Conservation (phyloP, 2,888 invertebrate genomes). For the Sesia apiformis region DNA sequence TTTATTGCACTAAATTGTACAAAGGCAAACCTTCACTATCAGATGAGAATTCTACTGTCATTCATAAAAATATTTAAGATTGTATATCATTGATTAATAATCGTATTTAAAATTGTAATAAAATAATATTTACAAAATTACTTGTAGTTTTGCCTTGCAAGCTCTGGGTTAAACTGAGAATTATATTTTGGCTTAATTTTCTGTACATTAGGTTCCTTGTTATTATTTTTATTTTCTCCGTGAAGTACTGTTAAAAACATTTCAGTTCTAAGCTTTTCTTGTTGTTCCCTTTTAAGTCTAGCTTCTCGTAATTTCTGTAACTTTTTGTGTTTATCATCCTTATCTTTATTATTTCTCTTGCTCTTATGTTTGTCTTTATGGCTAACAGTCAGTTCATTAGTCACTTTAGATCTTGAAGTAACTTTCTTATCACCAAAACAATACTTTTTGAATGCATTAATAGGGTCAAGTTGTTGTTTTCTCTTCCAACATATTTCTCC, state of each 20-base stretch:
- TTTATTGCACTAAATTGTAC: too few species aligned
- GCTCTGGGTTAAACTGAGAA: constrained; percentile 95
- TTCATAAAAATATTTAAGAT: too few species aligned
- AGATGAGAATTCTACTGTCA: too few species aligned
- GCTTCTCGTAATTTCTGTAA: constrained; percentile 83
- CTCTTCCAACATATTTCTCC: constrained; percentile 79
- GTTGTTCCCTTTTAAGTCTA: constrained; percentile 85
- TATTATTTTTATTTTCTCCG: constrained; percentile 20
- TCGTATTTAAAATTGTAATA: too few species aligned
- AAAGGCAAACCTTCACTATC: too few species aligned
- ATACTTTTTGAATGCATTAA: constrained; percentile 78
- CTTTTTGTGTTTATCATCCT: constrained; percentile 41
- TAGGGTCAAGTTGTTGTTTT: constrained; percentile 82
- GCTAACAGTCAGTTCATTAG: constrained; percentile 1
- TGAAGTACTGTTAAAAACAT: constrained; percentile 80
- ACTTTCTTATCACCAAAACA: constrained; percentile 25
- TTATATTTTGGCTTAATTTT: constrained; percentile 86
- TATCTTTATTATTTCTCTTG: constrained; percentile 19
- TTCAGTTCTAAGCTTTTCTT: constrained; percentile 83
- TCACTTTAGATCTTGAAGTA: constrained; percentile 8
- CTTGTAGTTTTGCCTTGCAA: constrained; percentile 85
- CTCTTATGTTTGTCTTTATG: constrained; percentile 20
- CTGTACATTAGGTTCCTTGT: constrained; percentile 13
- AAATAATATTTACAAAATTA: constrained; percentile 12
- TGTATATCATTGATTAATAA: too few species aligned